These are phyloP conservation scores for Thunnus albacares DNA, from an alignment of 2,797 vertebrate species.

Conservation along the genomic window DNA sequence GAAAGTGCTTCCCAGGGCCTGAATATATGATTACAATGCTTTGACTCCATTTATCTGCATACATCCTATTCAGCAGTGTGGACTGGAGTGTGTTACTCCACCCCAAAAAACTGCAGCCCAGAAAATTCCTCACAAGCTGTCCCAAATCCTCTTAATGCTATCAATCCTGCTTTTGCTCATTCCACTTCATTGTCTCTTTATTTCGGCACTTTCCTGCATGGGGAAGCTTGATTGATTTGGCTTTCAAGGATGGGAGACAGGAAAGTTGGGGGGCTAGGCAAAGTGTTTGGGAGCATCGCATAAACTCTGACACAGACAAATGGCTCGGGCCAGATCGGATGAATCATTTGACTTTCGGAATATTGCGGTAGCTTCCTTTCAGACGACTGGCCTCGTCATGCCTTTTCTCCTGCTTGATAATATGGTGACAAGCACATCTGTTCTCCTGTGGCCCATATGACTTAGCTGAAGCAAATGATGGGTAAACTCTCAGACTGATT, in stretches of 20 bases:
- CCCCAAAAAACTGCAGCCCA: conserved; percentile 47
- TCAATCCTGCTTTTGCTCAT: conserved; percentile 83
- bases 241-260: conserved; percentile 77
- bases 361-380: conserved; percentile 52
- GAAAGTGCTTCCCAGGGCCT: conserved; percentile 44
- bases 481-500: conserved; percentile 27
- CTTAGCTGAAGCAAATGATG: conserved; percentile 42
- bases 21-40: conserved; percentile 66
- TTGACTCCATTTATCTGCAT: conserved; percentile 71
- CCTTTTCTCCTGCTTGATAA: conserved; percentile 62
- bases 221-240: conserved; percentile 84
- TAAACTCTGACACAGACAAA: conserved; percentile 83
- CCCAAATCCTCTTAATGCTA: conserved; percentile 74
- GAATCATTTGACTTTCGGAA: conserved; percentile 70
- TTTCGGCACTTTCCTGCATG: conserved; percentile 83
- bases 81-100: conserved; percentile 44
- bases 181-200: conserved; percentile 86
- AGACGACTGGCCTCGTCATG: conserved; percentile 43
- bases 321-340: conserved; percentile 38
- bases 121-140: conserved; percentile 72
- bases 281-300: conserved; percentile 79
- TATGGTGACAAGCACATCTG: conserved; percentile 61
- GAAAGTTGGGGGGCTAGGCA: conserved; percentile 78
- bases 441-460: conserved; percentile 57
- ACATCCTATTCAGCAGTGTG: conserved; percentile 72